Evolutionary conservation across 2,888 invertebrate species (phyloP), one percentile per base, ranked within the genome.

Genomic region (Salpingus planirostris): DNA sequence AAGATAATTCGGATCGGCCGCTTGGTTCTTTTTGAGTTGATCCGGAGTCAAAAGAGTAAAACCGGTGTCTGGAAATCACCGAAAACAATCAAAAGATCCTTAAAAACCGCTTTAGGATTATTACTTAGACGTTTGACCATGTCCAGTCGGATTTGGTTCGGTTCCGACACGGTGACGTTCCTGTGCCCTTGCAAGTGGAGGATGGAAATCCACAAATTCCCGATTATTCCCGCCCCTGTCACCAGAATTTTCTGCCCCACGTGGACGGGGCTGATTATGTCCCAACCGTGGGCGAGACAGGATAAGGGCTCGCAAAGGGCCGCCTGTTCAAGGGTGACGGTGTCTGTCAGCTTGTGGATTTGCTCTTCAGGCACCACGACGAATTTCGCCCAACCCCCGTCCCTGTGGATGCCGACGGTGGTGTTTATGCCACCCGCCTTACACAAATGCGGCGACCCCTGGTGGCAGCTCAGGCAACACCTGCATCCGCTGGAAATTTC

Each of bases 311-410:
- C 82, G 24, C 73, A 70, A 1, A 83, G 64, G 8, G 71, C 80
- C 27, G 73, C 81, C 64, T 76, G 73, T 46, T 74, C 67, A 2
- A 74, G 65, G 2, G 72, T 67, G 13, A 78, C 69, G 1, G 54
- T 61, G 2, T 70, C 69, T 1, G 76, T 73, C 13, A 79, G 37
- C n/a, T 65, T 65, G 44, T 66, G 72, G 2, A 81, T 76, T 58
- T 79, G 79, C 1, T 56, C 57, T 31, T 75, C 73, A 0, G 80
- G 78, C 1, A 71, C 73, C 11, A 67, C 27, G n/a, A 66, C 69
- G 48, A 74, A 81, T 38, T 77, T 71, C 0, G 80, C 75, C 79
- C 80, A 82, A 12, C 81, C 82, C 0, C 82, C 82, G 39, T 82
- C 66, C 15, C 57, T 61, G 55, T 62, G 76, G 29, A 82, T 77